Percentiles rank a stretch among this genome's conserved stretches.
Conservation (phyloP, 2,797 vertebrate species). For the Aeoliscus strigatus region DNA sequence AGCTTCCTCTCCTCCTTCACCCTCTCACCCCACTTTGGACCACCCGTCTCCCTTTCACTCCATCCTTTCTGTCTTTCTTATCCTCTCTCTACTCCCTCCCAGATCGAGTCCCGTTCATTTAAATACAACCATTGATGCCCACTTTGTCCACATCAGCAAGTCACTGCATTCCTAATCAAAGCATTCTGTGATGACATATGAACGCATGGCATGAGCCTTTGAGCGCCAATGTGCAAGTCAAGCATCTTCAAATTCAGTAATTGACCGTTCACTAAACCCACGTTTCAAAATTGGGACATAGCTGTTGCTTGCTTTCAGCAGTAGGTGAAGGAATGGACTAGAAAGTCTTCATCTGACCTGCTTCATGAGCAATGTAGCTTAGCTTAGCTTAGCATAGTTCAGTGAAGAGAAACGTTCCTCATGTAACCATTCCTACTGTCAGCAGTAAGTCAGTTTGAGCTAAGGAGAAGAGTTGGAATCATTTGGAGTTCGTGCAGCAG, state of each 20-base stretch:
- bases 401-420: too few species aligned
- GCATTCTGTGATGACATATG: conserved; percentile 39
- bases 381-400: too few species aligned
- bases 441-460: too few species aligned
- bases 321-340: too few species aligned
- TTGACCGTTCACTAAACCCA: conserved; percentile 19
- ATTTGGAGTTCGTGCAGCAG: too few species aligned
- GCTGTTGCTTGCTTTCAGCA: too few species aligned
- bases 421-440: too few species aligned
- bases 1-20: conserved; percentile 38
- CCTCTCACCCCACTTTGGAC: conserved; percentile 27
- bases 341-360: too few species aligned
- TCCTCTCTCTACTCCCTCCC: conserved; percentile 41
- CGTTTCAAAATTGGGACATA: not conserved
- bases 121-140: conserved; percentile 33
- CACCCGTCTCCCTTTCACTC: conserved; percentile 41
- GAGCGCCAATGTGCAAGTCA: conserved; percentile 68
- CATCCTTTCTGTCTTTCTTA: conserved; percentile 44
- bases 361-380: too few species aligned
- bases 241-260: too few species aligned
- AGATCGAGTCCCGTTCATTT: conserved; percentile 13
- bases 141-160: conserved; percentile 34
- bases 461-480: too few species aligned
- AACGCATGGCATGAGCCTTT: conserved; percentile 72
- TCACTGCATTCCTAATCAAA: conserved; percentile 45